Base-by-base conservation (phyloP, 2,113 vertebrate species). In the Formicarius rufipectus region DNA sequence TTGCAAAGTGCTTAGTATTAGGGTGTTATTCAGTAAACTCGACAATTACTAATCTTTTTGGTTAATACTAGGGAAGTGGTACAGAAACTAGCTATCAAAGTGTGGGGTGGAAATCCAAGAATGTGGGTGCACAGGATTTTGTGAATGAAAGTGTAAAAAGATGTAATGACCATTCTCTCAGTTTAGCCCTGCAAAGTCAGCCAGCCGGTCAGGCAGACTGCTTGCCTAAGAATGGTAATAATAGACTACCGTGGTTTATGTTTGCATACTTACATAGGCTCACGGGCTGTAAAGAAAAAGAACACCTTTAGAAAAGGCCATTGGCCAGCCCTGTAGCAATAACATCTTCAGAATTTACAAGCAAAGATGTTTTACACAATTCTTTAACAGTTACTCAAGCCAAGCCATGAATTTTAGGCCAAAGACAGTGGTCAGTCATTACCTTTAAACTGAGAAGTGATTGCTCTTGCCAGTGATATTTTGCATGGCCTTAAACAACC, bases 141-240 rank as follows among this genome's bases (percentile, higher is more conserved):
- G 52, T 81, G 86, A 96, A 93, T 71, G 80, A 91, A 97, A 97
- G 86, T 78, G 40, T 44, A 78, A 95, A 94, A 95, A 90, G 88
- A 69, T 71, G 35, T 93, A 83, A 95, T 69, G 73, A 94, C 6
- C 62, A 28, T 94, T 93, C 71, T 90, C 23, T 88, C 67, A 0
- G 0, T 88, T 93, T 92, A 96, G 89, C 73, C 76, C 91, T 89
- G 84, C 77, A 89, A 95, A 92, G 93, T 96, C 86, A 90, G 86
- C 89, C 56, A 81, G 91, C 94, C 44, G 0, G 94, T 97, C 86
- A 72, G 82, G 68, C 93, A 56, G 79, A 93, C 52, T 30, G 52
- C 91, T 97, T 95, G 76, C 94, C 87, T 64, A 93, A 90, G 94
- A 89, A 58, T 20, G 33, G 73, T 97, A 97, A 95, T 97, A 95